Conservation (phyloP, 2,797 vertebrate species). For the Falco biarmicus region DNA sequence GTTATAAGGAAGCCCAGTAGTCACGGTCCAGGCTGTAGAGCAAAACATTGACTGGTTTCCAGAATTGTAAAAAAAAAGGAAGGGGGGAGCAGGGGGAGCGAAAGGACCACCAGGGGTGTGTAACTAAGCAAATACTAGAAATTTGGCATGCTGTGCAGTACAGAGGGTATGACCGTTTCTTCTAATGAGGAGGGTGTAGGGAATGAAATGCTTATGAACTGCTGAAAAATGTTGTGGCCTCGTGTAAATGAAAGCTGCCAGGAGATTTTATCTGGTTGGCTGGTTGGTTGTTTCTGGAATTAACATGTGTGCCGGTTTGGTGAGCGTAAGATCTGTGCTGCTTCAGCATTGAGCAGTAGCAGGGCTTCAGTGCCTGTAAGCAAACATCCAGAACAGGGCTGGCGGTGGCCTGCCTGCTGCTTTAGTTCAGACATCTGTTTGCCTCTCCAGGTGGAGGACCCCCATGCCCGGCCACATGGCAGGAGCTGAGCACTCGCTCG, state of each 20-base stretch:
- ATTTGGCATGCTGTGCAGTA: neutral
- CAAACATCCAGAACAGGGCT: neutral
- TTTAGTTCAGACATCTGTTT: neutral
- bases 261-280: neutral
- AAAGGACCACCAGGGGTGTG: neutral
- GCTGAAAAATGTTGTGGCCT: neutral
- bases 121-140: neutral
- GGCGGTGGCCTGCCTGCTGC: neutral
- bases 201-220: neutral
- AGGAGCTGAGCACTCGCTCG: neutral
- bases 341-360: neutral
- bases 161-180: neutral
- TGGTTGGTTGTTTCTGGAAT: neutral
- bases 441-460: neutral
- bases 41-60: neutral
- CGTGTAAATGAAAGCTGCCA: neutral
- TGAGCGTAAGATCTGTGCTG: neutral
- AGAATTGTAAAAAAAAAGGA: neutral
- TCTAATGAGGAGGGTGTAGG: neutral
- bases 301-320: neutral
- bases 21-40: neutral
- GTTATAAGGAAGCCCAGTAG: neutral
- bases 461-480: fast-evolving
- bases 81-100: neutral
- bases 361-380: neutral